Percentiles rank a stretch among this genome's conserved stretches.
phyloP scores from a whole-genome alignment of 2,113 vertebrate species.

The Indri indri region DNA sequence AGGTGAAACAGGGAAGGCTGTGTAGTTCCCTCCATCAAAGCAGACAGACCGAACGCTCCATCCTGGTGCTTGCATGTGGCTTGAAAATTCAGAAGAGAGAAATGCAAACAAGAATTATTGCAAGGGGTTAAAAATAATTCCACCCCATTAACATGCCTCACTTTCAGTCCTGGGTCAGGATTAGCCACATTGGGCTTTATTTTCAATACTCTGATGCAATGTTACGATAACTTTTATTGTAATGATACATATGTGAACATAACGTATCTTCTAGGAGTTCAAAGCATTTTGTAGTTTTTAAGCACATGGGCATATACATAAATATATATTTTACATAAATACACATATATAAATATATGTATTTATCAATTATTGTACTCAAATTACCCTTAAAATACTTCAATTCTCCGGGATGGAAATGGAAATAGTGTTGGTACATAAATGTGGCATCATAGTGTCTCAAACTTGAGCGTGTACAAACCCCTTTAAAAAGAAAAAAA shows the following conservation, averaged over 20 bases:
- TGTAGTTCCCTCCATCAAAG: neutral
- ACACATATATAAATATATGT: neutral
- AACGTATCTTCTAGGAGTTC: neutral
- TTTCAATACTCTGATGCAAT: neutral
- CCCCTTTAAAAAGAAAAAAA: neutral
- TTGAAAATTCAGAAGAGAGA: neutral
- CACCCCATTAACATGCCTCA: neutral
- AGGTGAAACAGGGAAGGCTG: neutral
- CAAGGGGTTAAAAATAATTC: neutral
- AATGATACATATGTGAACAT: neutral
- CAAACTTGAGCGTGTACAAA: neutral
- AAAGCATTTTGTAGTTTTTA: conserved; percentile 13
- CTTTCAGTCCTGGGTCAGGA: neutral
- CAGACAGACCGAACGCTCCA: neutral
- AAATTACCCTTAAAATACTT: conserved; percentile 26
- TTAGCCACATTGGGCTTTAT: neutral
- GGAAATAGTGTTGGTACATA: neutral
- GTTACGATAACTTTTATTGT: neutral
- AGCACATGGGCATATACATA: neutral
- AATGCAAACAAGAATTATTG: neutral
- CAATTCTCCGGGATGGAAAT: neutral
- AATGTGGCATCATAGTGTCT: neutral
- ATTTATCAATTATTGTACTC: neutral
- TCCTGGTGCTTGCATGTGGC: neutral
- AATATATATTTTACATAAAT: neutral